phyloP scores from a whole-genome alignment of 2,797 vertebrate genomes.

The Masticophis lateralis region DNA sequence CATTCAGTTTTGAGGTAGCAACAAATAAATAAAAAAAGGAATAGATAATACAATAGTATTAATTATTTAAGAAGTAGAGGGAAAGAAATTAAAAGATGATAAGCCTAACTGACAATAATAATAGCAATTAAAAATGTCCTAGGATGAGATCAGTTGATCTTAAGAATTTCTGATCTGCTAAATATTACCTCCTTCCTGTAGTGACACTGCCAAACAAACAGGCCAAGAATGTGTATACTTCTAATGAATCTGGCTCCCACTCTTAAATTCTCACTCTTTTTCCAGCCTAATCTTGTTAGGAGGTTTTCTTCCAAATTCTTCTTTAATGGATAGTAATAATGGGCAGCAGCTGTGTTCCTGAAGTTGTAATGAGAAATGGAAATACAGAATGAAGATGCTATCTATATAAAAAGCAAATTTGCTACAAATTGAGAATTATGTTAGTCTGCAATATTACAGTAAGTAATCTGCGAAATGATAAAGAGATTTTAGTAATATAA shows the following conservation, averaged over 20 bases:
- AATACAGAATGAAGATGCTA: neutral
- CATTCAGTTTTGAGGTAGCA: neutral
- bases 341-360: neutral
- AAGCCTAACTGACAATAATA: neutral
- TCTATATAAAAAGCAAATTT: neutral
- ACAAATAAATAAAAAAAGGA: neutral
- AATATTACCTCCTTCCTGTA: constrained; percentile 44
- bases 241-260: neutral
- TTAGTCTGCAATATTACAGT: neutral
- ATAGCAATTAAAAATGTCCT: constrained; percentile 14
- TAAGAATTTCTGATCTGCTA: constrained; percentile 29
- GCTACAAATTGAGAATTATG: neutral
- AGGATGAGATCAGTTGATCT: neutral
- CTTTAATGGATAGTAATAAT: constrained; percentile 11
- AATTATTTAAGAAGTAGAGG: no score
- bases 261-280: constrained; percentile 22
- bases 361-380: constrained; percentile 6
- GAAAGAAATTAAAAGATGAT: neutral
- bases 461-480: neutral
- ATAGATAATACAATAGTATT: neutral
- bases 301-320: constrained; percentile 6
- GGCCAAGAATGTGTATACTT: constrained; percentile 18
- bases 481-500: neutral
- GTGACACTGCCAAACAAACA: constrained; percentile 42
- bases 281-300: constrained; percentile 2